Conservation (phyloP, 2,888 invertebrate species). For the Linnaemya tessellans region DNA sequence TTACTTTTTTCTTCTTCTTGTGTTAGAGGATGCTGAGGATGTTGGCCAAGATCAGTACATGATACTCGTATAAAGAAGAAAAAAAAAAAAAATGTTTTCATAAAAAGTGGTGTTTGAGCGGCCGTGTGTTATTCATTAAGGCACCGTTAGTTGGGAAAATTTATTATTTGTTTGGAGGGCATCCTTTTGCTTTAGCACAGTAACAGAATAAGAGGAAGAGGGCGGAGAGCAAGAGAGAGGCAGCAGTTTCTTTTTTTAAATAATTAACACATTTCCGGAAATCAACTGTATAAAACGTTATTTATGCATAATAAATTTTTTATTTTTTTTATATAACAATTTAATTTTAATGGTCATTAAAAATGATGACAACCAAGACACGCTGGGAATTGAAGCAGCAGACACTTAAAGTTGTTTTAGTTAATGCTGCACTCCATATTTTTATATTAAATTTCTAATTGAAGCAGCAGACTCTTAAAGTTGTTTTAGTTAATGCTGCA, state of each 20-base stretch:
- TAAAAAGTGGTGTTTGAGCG: slow-evolving; percentile 36
- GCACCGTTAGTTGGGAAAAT: slow-evolving; percentile 44
- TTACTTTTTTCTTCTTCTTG: slow-evolving; percentile 51
- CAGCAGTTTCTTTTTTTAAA: slow-evolving; percentile 18
- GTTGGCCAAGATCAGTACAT: slow-evolving; percentile 45
- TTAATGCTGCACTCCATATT: not conserved
- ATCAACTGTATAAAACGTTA: slow-evolving; percentile 24
- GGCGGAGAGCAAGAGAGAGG: not conserved
- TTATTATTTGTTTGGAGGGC: slow-evolving; percentile 60
- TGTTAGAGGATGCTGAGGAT: slow-evolving; percentile 72
- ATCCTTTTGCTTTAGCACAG: slow-evolving; percentile 53
- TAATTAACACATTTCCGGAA: slow-evolving; percentile 61
- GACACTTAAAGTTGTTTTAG: not conserved
- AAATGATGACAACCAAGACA: not conserved
- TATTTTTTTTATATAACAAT: slow-evolving; percentile 27
- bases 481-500: not conserved
- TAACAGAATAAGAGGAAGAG: not conserved
- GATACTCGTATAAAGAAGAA: too few relatives aligned
- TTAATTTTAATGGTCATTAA: slow-evolving; percentile 21
- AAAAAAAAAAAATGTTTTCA: slow-evolving; percentile 31
- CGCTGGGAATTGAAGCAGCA: not conserved
- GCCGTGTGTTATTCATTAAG: slow-evolving; percentile 19
- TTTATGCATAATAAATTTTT: slow-evolving; percentile 42
- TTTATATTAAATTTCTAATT: not conserved
- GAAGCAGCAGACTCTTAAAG: not conserved